Percentiles rank a stretch among this genome's conserved stretches.
Conservation (phyloP, 2,113 vertebrate species). For the Dromaius novaehollandiae region DNA sequence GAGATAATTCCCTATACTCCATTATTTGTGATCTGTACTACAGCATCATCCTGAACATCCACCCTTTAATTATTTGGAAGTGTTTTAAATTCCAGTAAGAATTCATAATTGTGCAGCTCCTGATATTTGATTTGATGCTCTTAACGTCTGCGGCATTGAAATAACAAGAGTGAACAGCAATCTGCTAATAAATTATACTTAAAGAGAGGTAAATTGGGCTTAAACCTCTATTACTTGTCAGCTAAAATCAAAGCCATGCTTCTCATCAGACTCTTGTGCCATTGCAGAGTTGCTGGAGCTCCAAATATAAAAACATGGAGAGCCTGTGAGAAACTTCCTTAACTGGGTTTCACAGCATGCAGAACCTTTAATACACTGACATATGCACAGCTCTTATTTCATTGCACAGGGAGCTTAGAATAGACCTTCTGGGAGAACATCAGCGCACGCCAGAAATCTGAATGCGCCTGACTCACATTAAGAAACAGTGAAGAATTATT, state of each 20-base stretch:
- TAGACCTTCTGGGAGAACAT: slow-evolving; percentile 18
- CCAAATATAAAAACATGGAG: background rate
- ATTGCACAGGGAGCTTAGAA: background rate
- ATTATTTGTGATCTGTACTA: background rate
- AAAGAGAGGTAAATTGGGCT: background rate
- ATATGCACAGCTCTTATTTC: slow-evolving; percentile 36
- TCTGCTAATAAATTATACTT: background rate
- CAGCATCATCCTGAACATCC: background rate
- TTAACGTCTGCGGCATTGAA: background rate
- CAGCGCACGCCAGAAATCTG: background rate
- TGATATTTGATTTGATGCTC: background rate
- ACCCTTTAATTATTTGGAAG: background rate
- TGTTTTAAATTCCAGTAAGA: background rate
- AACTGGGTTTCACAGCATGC: background rate
- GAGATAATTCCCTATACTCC: background rate
- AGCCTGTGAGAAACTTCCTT: slow-evolving; percentile 22
- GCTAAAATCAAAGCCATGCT: background rate
- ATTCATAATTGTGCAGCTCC: background rate
- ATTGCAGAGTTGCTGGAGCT: background rate
- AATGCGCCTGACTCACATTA: background rate
- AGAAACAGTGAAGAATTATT: background rate
- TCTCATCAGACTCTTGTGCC: background rate
- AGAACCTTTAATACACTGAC: slow-evolving; percentile 45
- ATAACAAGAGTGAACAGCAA: background rate
- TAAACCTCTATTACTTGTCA: background rate